These are phyloP conservation scores for Cryptoprocta ferox DNA, from an alignment of 2,797 vertebrate genomes.

Conservation along the genomic window DNA sequence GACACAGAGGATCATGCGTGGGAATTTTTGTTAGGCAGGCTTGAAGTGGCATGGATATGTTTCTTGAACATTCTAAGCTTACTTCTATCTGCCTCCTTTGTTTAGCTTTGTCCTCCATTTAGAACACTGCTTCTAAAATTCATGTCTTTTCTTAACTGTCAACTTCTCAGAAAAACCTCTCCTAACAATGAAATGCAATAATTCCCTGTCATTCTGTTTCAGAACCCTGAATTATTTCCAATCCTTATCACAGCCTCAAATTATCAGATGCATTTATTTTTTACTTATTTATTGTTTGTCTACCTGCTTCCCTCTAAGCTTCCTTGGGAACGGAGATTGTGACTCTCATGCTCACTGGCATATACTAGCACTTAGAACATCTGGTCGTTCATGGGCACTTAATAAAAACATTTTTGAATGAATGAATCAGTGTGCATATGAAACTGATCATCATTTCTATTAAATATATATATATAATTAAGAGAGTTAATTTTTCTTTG, in stretches of 20 bases:
- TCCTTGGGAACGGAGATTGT: neutral
- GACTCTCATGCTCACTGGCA: rapidly evolving
- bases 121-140: neutral
- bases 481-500: neutral
- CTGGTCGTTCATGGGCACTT: neutral
- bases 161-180: neutral
- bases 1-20: rapidly evolving
- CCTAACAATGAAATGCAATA: neutral
- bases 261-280: neutral
- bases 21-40: neutral
- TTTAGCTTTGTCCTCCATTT: neutral
- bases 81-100: neutral
- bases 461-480: neutral
- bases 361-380: neutral
- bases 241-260: neutral
- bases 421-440: neutral
- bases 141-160: neutral
- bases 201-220: neutral
- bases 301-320: rapidly evolving
- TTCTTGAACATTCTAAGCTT: neutral
- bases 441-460: neutral
- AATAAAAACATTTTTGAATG: neutral
- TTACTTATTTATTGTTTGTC: neutral
- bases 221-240: neutral
- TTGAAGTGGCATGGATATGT: neutral